Evolutionary conservation across 2,113 vertebrate species (phyloP), one percentile per base, ranked within the genome.

Genomic region (Dunckerocampus dactyliophorus): DNA sequence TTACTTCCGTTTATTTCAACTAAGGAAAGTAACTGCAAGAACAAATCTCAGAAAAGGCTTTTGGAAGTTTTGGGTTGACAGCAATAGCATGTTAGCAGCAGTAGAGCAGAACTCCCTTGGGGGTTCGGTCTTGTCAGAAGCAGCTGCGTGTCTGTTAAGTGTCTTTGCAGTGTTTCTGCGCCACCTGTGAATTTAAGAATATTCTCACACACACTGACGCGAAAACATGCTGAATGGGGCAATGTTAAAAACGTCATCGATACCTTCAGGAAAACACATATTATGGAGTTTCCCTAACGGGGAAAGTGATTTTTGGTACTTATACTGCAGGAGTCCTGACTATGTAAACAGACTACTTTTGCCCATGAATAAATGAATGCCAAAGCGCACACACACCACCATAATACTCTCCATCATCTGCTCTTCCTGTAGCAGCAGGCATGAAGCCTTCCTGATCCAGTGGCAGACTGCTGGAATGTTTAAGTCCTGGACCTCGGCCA

Each of bases 121-220:
- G 84, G 77, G 84, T 39, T 79, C 53, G 53, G 72, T 67, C 58
- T 59, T 62, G 74, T 63, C 15, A 65, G 56, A 77, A 70, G 73
- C 86, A 88, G 76, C 80, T 86, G 86, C 71, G 73, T 85, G 84
- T 82, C 86, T 86, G 79, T 88, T 81, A 83, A 37, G 76, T 54
- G 73, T 79, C 71, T 75, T 87, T 72, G 1, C 45, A 48, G 76
- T 14, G 65, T 79, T 88, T 77, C 63, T 83, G 82, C 75, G 82
- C 66, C 82, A 85, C 75, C 84, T 86, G 82, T 82, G 77, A 82
- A 73, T 78, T 51, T 13, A 24, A 63, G 61, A 42, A 51, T 21
- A 73, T 50, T 64, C 63, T 20, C 20, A 9, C 39, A 59, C 53
- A 59, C 59, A 54, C 45, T 53, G 52, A 47, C 43, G 39, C 58